Conservation (phyloP, 2,113 vertebrate genomes). For the Cyphomyrus plagiostoma region DNA sequence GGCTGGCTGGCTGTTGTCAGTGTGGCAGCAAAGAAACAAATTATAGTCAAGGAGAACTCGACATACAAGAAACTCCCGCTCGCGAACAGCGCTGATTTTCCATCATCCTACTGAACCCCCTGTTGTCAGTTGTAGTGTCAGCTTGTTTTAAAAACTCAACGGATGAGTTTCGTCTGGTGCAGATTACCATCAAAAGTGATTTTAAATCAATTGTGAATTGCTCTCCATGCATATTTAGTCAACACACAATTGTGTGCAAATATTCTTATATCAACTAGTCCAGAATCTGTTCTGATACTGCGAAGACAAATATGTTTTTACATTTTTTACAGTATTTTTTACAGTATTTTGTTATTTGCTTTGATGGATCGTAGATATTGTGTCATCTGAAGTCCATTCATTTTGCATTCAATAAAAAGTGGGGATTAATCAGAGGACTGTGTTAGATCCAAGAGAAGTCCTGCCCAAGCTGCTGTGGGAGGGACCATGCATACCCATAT, state of each 20-base stretch:
- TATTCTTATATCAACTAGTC: not conserved
- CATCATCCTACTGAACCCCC: not conserved
- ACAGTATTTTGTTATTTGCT: not conserved
- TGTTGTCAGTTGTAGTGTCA: not conserved
- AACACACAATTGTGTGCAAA: not conserved
- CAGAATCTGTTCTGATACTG: not conserved
- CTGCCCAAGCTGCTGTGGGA: not conserved
- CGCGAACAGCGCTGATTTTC: not conserved
- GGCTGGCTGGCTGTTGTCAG: not conserved
- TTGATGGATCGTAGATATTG: not conserved
- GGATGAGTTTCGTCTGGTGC: not conserved
- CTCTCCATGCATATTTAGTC: not conserved
- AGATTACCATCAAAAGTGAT: not conserved
- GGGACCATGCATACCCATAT: not conserved
- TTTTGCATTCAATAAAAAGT: not conserved
- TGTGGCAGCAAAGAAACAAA: not conserved
- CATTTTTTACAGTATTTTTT: not conserved
- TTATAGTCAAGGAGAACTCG: not conserved
- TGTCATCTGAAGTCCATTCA: not conserved
- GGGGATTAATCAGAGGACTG: not conserved
- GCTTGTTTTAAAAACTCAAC: not conserved
- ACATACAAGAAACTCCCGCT: not conserved
- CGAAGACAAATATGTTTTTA: not conserved
- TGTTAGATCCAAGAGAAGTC: not conserved
- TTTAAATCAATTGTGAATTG: not conserved